Conservation (phyloP, 2,113 vertebrate species). For the Xiphias gladius region DNA sequence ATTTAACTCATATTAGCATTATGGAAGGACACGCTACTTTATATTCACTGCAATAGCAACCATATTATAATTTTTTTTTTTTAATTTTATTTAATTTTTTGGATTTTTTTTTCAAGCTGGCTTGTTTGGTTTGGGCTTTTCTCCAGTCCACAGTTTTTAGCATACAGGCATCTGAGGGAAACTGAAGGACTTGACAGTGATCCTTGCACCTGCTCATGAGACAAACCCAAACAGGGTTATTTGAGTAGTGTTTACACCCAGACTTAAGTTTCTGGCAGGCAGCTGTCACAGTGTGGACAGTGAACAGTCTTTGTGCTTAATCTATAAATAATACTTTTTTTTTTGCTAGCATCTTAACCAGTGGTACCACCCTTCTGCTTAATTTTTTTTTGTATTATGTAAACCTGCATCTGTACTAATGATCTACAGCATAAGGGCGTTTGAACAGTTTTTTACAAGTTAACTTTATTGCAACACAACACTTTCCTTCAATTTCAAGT, state of each 20-base stretch:
- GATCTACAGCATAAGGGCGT: background rate
- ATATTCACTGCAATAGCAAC: background rate
- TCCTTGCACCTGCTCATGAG: constrained; percentile 71
- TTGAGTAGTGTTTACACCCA: constrained; percentile 56
- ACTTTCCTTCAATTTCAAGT: background rate
- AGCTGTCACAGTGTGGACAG: constrained; percentile 54
- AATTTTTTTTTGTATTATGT: constrained; percentile 18
- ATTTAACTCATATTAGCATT: background rate
- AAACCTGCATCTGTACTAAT: constrained; percentile 23
- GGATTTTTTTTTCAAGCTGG: constrained; percentile 28
- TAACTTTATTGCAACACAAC: constrained; percentile 8
- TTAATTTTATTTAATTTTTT: background rate
- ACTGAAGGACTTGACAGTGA: constrained; percentile 61
- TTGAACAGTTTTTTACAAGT: background rate
- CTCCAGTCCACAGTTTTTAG: constrained; percentile 50
- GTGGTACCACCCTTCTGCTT: constrained; percentile 1
- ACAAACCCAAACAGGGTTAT: constrained; percentile 66
- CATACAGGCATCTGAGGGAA: constrained; percentile 36
- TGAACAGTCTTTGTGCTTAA: constrained; percentile 31
- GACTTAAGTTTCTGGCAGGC: constrained; percentile 49
- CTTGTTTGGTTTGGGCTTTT: constrained; percentile 71
- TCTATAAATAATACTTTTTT: constrained; percentile 38
- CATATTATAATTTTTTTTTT: background rate
- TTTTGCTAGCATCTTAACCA: constrained; percentile 33
- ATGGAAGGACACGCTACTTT: background rate